Percentiles rank a stretch among this genome's conserved stretches.
Conservation (phyloP, 30 jellyfish, hydroid and myxozoan species). For the Euphysa ruthae region DNA sequence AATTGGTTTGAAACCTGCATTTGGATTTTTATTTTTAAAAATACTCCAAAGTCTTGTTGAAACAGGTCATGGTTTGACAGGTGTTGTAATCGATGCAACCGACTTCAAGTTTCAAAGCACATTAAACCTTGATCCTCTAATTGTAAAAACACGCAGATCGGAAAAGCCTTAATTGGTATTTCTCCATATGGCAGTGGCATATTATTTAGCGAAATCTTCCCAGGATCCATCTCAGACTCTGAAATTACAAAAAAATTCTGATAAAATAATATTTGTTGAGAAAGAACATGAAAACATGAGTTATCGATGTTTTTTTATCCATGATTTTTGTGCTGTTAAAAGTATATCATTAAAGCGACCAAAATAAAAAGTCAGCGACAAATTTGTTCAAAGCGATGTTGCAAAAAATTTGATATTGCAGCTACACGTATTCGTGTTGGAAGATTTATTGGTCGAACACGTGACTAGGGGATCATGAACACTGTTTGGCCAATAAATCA, state of each 20-base stretch:
- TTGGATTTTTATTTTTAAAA: not conserved
- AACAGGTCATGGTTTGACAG: slow-evolving; percentile 31
- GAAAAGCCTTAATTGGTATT: too few species aligned
- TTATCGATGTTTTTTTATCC: too few species aligned
- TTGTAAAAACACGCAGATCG: not conserved
- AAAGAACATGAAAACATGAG: too few species aligned
- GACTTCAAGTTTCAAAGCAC: not conserved
- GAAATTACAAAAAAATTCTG: too few species aligned
- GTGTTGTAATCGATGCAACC: too few species aligned
- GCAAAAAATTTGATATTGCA: not conserved
- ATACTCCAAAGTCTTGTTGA: not conserved
- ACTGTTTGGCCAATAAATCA: not conserved
- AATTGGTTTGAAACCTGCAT: slow-evolving; percentile 8
- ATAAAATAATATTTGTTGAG: too few species aligned
- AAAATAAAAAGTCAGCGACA: not conserved
- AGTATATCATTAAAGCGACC: slow-evolving; percentile 2
- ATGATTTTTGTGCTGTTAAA: slow-evolving; percentile 2
- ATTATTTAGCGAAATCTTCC: too few species aligned
- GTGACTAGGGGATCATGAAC: too few species aligned
- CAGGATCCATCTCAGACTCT: too few species aligned
- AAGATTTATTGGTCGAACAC: not conserved
- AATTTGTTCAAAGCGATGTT: not conserved
- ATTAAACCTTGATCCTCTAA: too few species aligned
- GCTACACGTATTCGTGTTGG: not conserved
- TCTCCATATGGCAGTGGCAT: too few species aligned